Conservation (phyloP, 1,140 invertebrate genomes). For the Pollicipes pollicipes region DNA sequence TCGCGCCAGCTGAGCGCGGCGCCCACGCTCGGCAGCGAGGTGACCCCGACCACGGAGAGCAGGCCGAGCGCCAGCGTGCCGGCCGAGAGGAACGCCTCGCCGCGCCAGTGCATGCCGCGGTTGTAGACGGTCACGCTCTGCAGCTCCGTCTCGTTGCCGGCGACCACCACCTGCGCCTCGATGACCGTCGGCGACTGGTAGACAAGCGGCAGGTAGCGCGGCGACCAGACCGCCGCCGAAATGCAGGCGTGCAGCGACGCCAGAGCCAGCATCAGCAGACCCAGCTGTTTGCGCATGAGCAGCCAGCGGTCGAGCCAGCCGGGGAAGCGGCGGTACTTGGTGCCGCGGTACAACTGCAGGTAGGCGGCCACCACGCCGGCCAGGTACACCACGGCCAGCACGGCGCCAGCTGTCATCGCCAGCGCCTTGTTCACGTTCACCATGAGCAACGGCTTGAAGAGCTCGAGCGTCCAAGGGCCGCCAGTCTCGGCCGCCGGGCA, state of each 20-base stretch:
- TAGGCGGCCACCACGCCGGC: slow-evolving; percentile 19
- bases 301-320: slow-evolving; percentile 21
- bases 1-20: slow-evolving; percentile 20
- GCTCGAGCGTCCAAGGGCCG: not conserved
- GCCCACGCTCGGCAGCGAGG: slow-evolving; percentile 20
- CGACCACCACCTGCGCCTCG: slow-evolving; percentile 4
- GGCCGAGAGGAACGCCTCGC: slow-evolving; percentile 15
- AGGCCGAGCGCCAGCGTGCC: slow-evolving; percentile 15
- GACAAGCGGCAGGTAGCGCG: not conserved
- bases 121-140: slow-evolving; percentile 11
- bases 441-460: slow-evolving; percentile 9
- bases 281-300: slow-evolving; percentile 21
- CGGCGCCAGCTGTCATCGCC: slow-evolving; percentile 5
- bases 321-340: slow-evolving; percentile 20
- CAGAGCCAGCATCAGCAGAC: slow-evolving; percentile 19
- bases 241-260: slow-evolving; percentile 17
- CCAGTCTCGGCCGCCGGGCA: not conserved
- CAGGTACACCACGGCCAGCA: slow-evolving; percentile 1
- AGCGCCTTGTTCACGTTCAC: slow-evolving; percentile 10
- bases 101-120: slow-evolving; percentile 18
- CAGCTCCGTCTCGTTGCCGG: not conserved
- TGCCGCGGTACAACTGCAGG: slow-evolving; percentile 18
- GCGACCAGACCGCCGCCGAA: not conserved
- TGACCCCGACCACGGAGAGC: slow-evolving; percentile 19
- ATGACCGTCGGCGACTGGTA: not conserved